Evolutionary conservation across 1,140 invertebrate species (phyloP), one percentile per base, ranked within the genome.

Genomic region (Drosophila virilis): DNA sequence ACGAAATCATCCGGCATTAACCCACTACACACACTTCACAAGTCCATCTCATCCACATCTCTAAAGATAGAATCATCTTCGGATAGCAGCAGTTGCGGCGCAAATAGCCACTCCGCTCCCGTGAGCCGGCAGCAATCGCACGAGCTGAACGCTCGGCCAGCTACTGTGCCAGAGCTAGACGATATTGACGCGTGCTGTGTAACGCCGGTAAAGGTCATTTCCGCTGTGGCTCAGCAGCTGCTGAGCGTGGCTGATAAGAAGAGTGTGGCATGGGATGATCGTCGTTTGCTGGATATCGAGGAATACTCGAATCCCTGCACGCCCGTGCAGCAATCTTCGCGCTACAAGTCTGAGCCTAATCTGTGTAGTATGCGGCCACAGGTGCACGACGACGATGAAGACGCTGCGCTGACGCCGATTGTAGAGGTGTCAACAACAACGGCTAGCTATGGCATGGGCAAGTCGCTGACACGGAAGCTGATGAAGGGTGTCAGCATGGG

Each of bases 401-500:
- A 80, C 37, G 55, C 55, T n/a, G 74, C 64, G 8, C 72, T 90
- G 1, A 90, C 88, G 12, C 88, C 88, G 4, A 90, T 90, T 43
- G 50, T 77, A 9, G 83, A 88, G 52, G 80, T 78, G 7, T 55
- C 69, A 0, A 59, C 77, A 10, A 51, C 74, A 3, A 64, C 74
- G 1, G 52, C 13, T 35, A 70, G 57, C 60, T 60, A 50, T 7
- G 76, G 78, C 42, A 59, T 89, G 71, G 75, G 90, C 17, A 78
- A 79, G 17, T 90, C 79, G 0, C 69, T 92, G 7, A 92, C 88
- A 9, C 88, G 90, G 8, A 92, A 92, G 35, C 64, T 92, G n/a
- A 91, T 92, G 77, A 92, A 92, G 46, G 91, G 91, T 35, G 91
- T 92, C 6, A 92, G 91, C 77, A 91, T 92, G 85, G 83, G 82